These are phyloP conservation scores for Mastomys coucha DNA, from an alignment of 2,113 vertebrate species.

Conservation along the genomic window DNA sequence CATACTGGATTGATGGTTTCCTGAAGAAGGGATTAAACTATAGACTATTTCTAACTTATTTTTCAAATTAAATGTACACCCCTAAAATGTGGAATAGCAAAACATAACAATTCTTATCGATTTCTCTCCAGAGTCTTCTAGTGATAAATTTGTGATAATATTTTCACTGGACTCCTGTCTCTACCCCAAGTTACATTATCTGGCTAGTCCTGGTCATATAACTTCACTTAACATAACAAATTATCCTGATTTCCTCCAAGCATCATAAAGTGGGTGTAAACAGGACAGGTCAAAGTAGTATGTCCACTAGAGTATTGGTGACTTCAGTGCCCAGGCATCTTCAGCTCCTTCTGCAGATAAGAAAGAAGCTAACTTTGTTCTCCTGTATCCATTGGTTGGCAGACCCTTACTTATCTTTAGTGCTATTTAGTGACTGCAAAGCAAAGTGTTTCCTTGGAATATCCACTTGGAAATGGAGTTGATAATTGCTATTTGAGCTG, in stretches of 20 bases:
- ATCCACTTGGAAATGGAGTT: constrained; percentile 80
- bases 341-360: constrained; percentile 60
- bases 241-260: constrained; percentile 65
- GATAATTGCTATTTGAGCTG: constrained; percentile 76
- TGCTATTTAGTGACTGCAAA: constrained; percentile 62
- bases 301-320: constrained; percentile 55
- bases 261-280: constrained; percentile 41
- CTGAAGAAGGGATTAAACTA: background rate
- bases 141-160: background rate
- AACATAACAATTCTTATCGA: background rate
- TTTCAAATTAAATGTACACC: constrained; percentile 25
- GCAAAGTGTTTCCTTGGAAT: constrained; percentile 64
- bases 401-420: constrained; percentile 54
- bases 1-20: background rate
- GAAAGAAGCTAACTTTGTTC: constrained; percentile 58
- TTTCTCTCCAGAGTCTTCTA: constrained; percentile 3
- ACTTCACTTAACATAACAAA: constrained; percentile 60
- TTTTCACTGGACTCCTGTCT: constrained; percentile 2
- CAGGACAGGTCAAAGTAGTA: constrained; percentile 40
- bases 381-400: constrained; percentile 58
- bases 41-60: constrained; percentile 53
- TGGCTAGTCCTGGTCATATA: background rate
- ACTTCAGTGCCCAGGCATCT: constrained; percentile 80
- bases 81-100: background rate
- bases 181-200: constrained; percentile 42